Conservation (phyloP, 1,140 invertebrate species). For the Augochlora pura region DNA sequence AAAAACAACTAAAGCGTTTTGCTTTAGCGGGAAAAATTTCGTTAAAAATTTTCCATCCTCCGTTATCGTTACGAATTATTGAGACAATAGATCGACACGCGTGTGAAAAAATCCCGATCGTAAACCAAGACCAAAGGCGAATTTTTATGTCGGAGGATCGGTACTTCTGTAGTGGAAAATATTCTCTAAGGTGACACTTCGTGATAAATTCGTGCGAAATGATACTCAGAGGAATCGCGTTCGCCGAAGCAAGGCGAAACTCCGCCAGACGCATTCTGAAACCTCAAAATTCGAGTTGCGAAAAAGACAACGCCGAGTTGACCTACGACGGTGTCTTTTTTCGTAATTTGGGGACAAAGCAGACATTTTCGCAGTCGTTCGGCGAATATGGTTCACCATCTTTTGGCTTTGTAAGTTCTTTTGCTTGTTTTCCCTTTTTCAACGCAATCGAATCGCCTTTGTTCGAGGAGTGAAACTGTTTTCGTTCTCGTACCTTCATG, state of each 20-base stretch:
- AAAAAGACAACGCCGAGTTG: slow-evolving; percentile 48
- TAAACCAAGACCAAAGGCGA: neutral
- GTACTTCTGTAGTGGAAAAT: slow-evolving; percentile 8
- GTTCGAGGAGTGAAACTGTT: no score
- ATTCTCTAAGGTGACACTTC: slow-evolving; percentile 22
- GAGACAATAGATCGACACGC: neutral
- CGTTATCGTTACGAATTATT: neutral
- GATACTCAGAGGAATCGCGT: slow-evolving; percentile 54
- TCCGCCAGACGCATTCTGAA: slow-evolving; percentile 53
- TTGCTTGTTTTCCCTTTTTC: no score
- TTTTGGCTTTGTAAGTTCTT: slow-evolving; percentile 23
- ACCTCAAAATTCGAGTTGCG: slow-evolving; percentile 36
- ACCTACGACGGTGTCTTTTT: slow-evolving; percentile 40
- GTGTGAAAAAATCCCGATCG: neutral
- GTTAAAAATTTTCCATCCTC: neutral
- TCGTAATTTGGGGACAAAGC: slow-evolving; percentile 7
- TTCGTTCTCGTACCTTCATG: no score
- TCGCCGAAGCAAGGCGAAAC: slow-evolving; percentile 55
- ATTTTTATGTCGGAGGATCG: slow-evolving; percentile 23
- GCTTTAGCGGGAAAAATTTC: neutral
- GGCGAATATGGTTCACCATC: neutral
- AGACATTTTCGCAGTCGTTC: slow-evolving; percentile 10
- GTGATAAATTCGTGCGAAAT: slow-evolving; percentile 11
- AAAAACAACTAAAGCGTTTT: neutral
- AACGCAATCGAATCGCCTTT: no score